Base-by-base conservation (phyloP, 2,888 invertebrate species). In the Scaptomyza polygonia region DNA sequence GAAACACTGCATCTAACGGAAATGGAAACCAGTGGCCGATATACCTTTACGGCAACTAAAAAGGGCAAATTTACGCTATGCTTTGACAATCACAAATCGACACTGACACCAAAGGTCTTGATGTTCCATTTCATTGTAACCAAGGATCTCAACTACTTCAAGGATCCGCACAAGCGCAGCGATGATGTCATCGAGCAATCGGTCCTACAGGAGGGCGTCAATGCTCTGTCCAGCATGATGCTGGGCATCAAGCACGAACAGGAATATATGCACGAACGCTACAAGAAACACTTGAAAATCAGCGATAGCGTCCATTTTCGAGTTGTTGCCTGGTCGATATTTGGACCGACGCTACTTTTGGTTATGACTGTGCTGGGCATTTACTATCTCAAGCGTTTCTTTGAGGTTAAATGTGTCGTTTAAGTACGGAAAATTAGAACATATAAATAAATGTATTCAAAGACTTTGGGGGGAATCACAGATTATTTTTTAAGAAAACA, bases 221-320 rank as follows among this genome's bases (percentile, higher is more conserved):
- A 74, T 16, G 32, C 57, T 0, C 5, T 85, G n/a, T 63, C 76
- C 25, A 63, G 67, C n/a, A 55, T 52, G 2, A 1, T 85, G 66
- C 3, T 51, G 7, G 44, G 53, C 53, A 49, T 85, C 9, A 65
- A 51, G 12, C 52, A 72, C 18, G 88, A 81, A 18, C 86, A 73
- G 72, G 79, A 88, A 42, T 88, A 88, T 16, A 88, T 85, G 88
- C 79, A 79, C 7, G 70, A 40, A 2, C 89, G 84, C 18, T 78
- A 79, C 36, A 61, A 54, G 2, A 69, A 79, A 4, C 84, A 88
- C 14, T 3, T 58, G 49, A 56, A 65, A 5, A 27, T 88, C 48
- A 71, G 53, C 14, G 65, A 55, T 0, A 88, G 57, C 21, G 86
- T 76, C 0, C 76, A 88, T 16, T 58, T 68, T 7, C 79, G 88